Evolutionary conservation across 2,888 invertebrate species (phyloP).

Genomic region (Drosophila falleni): DNA sequence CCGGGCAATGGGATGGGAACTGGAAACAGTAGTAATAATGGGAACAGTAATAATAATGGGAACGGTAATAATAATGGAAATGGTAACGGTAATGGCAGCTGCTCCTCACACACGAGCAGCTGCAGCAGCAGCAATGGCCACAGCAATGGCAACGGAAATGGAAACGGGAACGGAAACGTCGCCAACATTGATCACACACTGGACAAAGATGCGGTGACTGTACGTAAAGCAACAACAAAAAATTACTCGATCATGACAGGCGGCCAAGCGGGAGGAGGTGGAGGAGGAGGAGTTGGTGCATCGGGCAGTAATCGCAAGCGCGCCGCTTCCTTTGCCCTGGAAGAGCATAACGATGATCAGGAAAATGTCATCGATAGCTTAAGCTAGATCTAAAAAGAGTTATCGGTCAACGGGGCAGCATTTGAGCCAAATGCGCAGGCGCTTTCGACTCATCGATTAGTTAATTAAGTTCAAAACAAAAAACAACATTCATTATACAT

Average conservation of each 20-base stretch:
- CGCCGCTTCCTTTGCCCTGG: constrained; percentile 34
- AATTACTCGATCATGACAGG: constrained; percentile 82
- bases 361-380: constrained; percentile 28
- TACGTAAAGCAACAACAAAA: constrained; percentile 57
- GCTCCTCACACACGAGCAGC: too few relatives aligned
- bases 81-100: neutral
- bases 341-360: constrained; percentile 44
- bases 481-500: constrained; percentile 40
- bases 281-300: constrained; percentile 6
- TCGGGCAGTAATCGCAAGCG: constrained; percentile 48
- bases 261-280: constrained; percentile 25
- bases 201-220: constrained; percentile 46
- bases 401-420: constrained; percentile 20
- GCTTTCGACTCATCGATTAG: constrained; percentile 51
- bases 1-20: constrained; percentile 46
- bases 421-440: constrained; percentile 59
- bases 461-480: constrained; percentile 20
- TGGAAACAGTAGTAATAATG: constrained; percentile 15
- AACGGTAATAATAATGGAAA: constrained; percentile 3
- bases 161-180: constrained; percentile 37
- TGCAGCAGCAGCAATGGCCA: constrained; percentile 20
- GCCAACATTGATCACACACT: constrained; percentile 26
- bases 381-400: constrained; percentile 25
- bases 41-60: neutral
- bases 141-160: constrained; percentile 20